Conservation (phyloP, 2,888 invertebrate species). For the Hirtodrosophila alboralis region DNA sequence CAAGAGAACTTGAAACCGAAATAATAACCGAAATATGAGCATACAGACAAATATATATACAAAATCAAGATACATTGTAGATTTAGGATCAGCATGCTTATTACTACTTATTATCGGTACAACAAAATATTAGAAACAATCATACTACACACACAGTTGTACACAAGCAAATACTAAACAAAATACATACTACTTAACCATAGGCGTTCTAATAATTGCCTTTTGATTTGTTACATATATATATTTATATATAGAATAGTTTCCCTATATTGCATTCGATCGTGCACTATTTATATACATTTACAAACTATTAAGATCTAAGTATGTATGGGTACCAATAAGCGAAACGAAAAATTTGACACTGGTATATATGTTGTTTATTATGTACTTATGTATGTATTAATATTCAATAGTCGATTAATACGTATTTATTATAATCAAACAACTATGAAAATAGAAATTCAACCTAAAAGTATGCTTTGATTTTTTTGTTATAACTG, state of each 20-base stretch:
- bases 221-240: too few species aligned
- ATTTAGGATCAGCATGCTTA: conserved; percentile 6
- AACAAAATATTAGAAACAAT: neutral
- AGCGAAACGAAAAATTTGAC: conserved; percentile 18
- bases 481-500: too few species aligned
- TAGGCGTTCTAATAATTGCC: conserved; percentile 7
- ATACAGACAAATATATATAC: conserved; percentile 8
- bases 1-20: conserved; percentile 21
- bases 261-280: conserved; percentile 26
- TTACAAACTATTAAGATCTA: conserved; percentile 1
- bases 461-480: too few species aligned
- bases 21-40: conserved; percentile 21
- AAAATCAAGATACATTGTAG: conserved; percentile 1
- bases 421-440: conserved; percentile 1
- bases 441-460: too few species aligned
- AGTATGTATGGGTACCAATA: conserved; percentile 12
- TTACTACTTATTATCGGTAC: neutral
- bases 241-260: too few species aligned
- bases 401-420: too few species aligned
- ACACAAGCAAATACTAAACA: conserved; percentile 8
- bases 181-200: neutral
- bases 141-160: conserved; percentile 3
- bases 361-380: conserved; percentile 13
- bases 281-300: conserved; percentile 13
- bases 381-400: conserved; percentile 27